These are phyloP conservation scores for Spialia ferax DNA, from an alignment of 2,888 invertebrate species.

Conservation along the genomic window DNA sequence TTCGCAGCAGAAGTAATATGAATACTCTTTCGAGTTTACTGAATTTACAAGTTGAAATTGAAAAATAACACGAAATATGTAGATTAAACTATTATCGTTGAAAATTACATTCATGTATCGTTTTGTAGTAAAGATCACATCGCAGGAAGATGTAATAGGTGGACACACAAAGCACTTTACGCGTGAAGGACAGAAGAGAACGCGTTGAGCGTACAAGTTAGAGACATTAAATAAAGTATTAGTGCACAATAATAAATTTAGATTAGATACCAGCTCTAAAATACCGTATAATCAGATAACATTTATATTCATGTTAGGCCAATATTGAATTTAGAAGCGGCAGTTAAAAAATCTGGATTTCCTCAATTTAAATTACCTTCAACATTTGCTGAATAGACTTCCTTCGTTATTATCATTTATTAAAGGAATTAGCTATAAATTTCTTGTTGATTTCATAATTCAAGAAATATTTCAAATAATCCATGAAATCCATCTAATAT, in stretches of 20 bases:
- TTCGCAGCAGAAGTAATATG: too few species aligned
- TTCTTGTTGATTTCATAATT: background rate
- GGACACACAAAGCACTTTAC: slow-evolving; percentile 62
- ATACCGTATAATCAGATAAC: slow-evolving; percentile 12
- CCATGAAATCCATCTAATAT: too few species aligned
- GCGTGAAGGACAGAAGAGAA: slow-evolving; percentile 69
- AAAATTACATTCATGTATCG: slow-evolving; percentile 16
- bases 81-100: background rate
- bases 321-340: background rate
- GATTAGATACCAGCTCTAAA: background rate
- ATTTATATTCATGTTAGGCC: slow-evolving; percentile 6
- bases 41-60: background rate
- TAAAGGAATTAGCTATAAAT: background rate
- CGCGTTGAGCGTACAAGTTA: slow-evolving; percentile 72
- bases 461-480: background rate
- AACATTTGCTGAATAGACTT: slow-evolving; percentile 12
- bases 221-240: slow-evolving; percentile 29
- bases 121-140: slow-evolving; percentile 47
- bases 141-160: slow-evolving; percentile 68
- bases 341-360: slow-evolving; percentile 18
- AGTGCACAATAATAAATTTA: slow-evolving; percentile 23
- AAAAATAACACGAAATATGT: background rate
- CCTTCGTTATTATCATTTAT: slow-evolving; percentile 8
- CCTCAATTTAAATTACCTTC: slow-evolving; percentile 24
- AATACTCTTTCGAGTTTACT: background rate